A percentile compares a stretch with the other conserved stretches of the same genome.
phyloP scores from a whole-genome alignment of 2,113 vertebrate species.

The Chaetura pelagica region DNA sequence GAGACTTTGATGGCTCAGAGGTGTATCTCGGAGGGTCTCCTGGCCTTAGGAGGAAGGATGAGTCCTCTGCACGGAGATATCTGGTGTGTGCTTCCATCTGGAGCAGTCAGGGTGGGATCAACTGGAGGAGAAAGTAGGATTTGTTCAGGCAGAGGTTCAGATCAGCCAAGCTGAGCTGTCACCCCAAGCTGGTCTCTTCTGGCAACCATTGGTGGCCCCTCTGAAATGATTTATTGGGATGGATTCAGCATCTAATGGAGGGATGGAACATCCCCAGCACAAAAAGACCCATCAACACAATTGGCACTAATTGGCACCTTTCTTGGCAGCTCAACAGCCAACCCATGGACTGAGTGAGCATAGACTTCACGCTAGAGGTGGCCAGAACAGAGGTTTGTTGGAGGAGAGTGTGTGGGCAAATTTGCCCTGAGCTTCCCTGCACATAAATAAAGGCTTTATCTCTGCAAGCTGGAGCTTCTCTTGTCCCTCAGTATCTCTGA shows the following conservation, averaged over 20 bases:
- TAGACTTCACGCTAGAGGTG: constrained; percentile 42
- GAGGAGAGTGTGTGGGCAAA: not conserved
- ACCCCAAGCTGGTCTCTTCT: not conserved
- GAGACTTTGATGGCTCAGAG: not conserved
- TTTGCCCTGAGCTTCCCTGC: not conserved
- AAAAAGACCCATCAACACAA: not conserved
- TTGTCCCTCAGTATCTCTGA: not conserved
- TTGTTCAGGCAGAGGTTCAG: not conserved
- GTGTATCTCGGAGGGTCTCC: not conserved
- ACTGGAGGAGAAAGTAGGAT: not conserved
- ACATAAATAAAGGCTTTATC: not conserved
- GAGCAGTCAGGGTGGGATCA: not conserved
- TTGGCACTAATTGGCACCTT: constrained; percentile 52
- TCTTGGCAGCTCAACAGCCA: constrained; percentile 20
- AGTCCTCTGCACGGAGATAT: not conserved
- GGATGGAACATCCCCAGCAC: not conserved
- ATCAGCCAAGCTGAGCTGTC: not conserved
- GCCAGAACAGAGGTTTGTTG: constrained; percentile 24
- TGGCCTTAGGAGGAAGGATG: not conserved
- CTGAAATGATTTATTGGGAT: not conserved
- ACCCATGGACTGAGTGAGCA: not conserved
- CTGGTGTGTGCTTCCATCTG: not conserved
- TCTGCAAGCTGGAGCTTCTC: not conserved
- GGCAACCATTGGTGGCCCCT: not conserved
- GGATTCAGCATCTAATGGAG: not conserved